Evolutionary conservation across 2,797 vertebrate species (phyloP).

Genomic region (Argentina silus): DNA sequence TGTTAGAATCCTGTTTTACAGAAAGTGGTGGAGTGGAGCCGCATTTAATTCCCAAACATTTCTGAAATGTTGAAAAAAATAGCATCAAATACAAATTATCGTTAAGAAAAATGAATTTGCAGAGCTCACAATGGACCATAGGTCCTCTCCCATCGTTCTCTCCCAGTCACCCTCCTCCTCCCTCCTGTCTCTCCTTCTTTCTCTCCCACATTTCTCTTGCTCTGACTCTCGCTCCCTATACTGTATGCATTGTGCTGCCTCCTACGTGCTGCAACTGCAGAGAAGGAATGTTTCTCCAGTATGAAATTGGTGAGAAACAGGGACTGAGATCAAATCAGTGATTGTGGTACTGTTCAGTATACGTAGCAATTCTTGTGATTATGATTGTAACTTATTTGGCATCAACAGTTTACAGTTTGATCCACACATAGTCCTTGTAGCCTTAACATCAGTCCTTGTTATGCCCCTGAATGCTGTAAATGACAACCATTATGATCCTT

Average conservation of each 20-base stretch:
- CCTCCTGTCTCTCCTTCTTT: conserved; percentile 23
- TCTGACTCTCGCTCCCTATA: conserved; percentile 1
- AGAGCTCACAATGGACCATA: background rate
- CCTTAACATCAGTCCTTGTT: background rate
- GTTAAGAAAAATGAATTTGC: background rate
- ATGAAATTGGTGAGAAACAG: background rate
- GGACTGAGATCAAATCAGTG: background rate
- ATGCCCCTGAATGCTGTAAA: background rate
- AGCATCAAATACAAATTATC: background rate
- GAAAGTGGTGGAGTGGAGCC: background rate
- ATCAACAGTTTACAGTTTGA: background rate
- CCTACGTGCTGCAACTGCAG: background rate
- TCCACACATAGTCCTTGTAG: background rate
- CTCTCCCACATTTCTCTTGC: background rate
- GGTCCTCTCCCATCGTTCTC: background rate
- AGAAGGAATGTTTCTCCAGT: background rate
- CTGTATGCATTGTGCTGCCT: background rate
- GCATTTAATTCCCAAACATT: too few relatives aligned
- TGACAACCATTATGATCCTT: background rate
- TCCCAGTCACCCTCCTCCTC: conserved; percentile 1
- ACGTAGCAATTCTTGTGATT: too few relatives aligned
- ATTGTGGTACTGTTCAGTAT: background rate
- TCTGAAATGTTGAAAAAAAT: too few relatives aligned
- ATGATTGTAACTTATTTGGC: too few relatives aligned
- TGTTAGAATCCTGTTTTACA: conserved; percentile 6